Conservation (phyloP, 2,797 vertebrate genomes). For the Falco rusticolus region DNA sequence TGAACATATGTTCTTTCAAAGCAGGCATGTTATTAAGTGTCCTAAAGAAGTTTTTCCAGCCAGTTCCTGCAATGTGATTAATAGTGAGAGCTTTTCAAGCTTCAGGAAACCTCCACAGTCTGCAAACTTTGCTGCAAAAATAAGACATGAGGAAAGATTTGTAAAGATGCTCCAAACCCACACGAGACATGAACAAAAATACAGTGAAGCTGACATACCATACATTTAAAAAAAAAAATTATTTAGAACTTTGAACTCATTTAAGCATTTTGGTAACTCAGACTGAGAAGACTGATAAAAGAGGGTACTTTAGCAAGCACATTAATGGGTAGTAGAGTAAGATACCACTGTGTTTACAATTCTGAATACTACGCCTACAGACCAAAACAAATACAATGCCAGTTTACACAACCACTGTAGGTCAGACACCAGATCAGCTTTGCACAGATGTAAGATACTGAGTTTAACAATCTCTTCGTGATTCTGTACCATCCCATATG, state of each 20-base stretch:
- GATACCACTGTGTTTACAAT: too few relatives aligned
- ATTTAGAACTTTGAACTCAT: background rate
- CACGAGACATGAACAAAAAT: background rate
- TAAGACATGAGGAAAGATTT: background rate
- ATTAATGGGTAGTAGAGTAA: too few relatives aligned
- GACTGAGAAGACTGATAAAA: background rate
- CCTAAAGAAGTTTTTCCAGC: constrained; percentile 56
- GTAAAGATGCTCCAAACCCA: background rate
- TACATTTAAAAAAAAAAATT: background rate
- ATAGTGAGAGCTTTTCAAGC: background rate
- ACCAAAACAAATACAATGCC: too few relatives aligned
- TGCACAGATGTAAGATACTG: too few relatives aligned
- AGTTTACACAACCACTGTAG: too few relatives aligned
- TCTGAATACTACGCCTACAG: too few relatives aligned
- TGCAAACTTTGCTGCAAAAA: constrained; percentile 46
- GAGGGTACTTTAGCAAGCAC: background rate
- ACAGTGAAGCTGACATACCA: background rate
- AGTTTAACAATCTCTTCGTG: too few relatives aligned
- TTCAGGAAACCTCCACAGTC: constrained; percentile 40
- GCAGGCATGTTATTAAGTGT: constrained; percentile 1
- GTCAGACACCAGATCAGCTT: too few relatives aligned
- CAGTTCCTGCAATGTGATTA: constrained; percentile 49
- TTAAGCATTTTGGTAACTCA: background rate
- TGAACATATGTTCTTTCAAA: background rate
- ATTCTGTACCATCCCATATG: too few relatives aligned